phyloP scores from a whole-genome alignment of 2,888 invertebrate genomes.

The Caenorhabditis wallacei region DNA sequence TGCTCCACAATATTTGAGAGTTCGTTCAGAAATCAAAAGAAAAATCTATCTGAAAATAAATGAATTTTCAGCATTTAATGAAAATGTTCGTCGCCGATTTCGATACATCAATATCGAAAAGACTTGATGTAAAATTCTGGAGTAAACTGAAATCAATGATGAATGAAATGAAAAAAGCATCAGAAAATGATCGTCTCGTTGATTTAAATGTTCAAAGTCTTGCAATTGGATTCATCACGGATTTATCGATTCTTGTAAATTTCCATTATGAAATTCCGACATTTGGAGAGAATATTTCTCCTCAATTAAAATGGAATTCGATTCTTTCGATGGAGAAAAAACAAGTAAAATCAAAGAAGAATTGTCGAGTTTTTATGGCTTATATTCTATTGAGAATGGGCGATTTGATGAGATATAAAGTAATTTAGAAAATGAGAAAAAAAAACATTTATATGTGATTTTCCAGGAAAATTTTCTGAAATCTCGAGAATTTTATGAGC shows the following conservation, averaged over 20 bases:
- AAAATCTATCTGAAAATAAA: background rate
- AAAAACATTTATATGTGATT: background rate
- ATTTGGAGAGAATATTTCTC: conserved; percentile 30
- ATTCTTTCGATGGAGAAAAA: background rate
- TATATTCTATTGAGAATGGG: conserved; percentile 70
- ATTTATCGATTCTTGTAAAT: conserved; percentile 50
- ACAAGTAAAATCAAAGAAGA: conserved; percentile 30
- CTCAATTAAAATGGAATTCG: conserved; percentile 10
- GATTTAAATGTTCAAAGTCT: conserved; percentile 45
- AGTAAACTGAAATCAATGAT: conserved; percentile 52
- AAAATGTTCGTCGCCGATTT: conserved; percentile 57
- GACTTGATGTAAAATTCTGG: conserved; percentile 59
- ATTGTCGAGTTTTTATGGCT: conserved; percentile 40
- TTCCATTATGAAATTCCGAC: conserved; percentile 32
- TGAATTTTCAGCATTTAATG: conserved; percentile 47
- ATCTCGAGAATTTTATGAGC: conserved; percentile 63
- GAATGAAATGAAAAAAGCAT: conserved; percentile 44
- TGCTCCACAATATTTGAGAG: conserved; percentile 43
- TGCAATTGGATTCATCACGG: conserved; percentile 43
- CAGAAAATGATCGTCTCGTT: conserved; percentile 35
- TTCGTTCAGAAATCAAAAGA: background rate
- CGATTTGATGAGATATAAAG: conserved; percentile 74
- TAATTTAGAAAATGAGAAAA: conserved; percentile 13
- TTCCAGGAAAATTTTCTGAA: conserved; percentile 14
- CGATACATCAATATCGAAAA: conserved; percentile 46